A percentile compares a stretch with the other conserved stretches of the same genome.
Evolutionary conservation across 2,888 invertebrate genomes (phyloP).

Genomic region (Tachina fera): DNA sequence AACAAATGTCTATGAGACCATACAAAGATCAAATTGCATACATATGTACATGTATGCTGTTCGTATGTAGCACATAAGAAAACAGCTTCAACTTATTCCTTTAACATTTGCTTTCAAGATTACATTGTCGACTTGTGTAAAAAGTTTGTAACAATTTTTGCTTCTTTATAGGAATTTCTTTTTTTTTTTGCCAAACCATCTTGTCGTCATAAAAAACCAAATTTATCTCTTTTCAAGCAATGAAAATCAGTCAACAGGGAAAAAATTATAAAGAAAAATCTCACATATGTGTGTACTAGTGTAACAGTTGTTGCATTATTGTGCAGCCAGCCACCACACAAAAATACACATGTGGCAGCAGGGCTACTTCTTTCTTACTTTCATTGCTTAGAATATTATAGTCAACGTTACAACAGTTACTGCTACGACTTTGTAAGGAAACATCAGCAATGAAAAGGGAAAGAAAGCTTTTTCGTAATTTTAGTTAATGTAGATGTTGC

Average conservation of each 20-base stretch:
- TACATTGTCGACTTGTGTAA: constrained; percentile 60
- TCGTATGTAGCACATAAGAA: too few relatives aligned
- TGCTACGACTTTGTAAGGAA: background rate
- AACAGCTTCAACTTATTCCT: constrained; percentile 30
- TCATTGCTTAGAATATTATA: constrained; percentile 42
- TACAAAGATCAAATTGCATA: constrained; percentile 4
- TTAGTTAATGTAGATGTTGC: background rate
- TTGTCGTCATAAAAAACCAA: constrained; percentile 37
- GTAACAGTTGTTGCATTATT: constrained; percentile 65
- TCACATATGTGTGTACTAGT: constrained; percentile 40
- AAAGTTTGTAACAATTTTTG: constrained; percentile 36
- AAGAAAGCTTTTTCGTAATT: background rate
- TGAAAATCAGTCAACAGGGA: constrained; percentile 57
- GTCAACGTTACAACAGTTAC: constrained; percentile 26
- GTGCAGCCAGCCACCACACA: constrained; percentile 17
- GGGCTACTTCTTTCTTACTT: constrained; percentile 36
- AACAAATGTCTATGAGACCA: constrained; percentile 9
- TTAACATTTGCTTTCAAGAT: constrained; percentile 65
- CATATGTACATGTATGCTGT: background rate
- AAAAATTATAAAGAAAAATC: constrained; percentile 36
- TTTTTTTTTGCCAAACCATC: constrained; percentile 33
- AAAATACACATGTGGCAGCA: constrained; percentile 48
- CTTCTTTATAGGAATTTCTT: constrained; percentile 12
- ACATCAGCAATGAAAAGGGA: constrained; percentile 5
- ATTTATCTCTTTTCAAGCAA: constrained; percentile 64